Percentiles rank a stretch among this genome's conserved stretches.
Evolutionary conservation across 2,888 invertebrate species (phyloP).

Genomic region (Acholoe squamosa): DNA sequence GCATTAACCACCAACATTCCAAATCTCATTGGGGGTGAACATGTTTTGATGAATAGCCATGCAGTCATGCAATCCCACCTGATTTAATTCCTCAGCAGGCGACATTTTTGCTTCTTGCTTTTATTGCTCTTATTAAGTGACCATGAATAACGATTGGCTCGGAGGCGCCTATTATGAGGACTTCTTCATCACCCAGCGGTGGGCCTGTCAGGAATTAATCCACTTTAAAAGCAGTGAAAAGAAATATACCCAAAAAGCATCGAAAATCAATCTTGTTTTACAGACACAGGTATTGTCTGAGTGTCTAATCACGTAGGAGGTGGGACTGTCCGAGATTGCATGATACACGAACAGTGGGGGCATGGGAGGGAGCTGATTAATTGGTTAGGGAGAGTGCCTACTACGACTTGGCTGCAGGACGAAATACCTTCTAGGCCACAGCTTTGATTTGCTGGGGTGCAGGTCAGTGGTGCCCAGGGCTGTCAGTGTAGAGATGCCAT

Average conservation of each 20-base stretch:
- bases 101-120: not conserved
- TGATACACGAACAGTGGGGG: not conserved
- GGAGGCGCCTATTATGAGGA: not conserved
- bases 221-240: constrained; percentile 1
- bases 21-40: constrained; percentile 4
- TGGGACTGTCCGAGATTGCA: not conserved
- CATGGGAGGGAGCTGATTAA: not conserved
- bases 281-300: constrained; percentile 6
- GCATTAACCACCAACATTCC: not conserved
- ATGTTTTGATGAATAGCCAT: constrained; percentile 10
- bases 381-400: constrained; percentile 9
- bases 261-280: constrained; percentile 28
- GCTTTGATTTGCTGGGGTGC: not conserved
- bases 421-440: not conserved
- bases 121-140: not conserved
- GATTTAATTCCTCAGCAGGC: not conserved
- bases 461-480: not conserved
- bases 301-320: constrained; percentile 3
- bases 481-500: too few relatives aligned
- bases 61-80: constrained; percentile 7
- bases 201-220: constrained; percentile 14
- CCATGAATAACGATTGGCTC: constrained; percentile 19
- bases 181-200: not conserved
- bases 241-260: constrained; percentile 20
- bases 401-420: not conserved